Base-by-base conservation (phyloP, 2,113 vertebrate genomes). In the Andinoacara biseriatus region DNA sequence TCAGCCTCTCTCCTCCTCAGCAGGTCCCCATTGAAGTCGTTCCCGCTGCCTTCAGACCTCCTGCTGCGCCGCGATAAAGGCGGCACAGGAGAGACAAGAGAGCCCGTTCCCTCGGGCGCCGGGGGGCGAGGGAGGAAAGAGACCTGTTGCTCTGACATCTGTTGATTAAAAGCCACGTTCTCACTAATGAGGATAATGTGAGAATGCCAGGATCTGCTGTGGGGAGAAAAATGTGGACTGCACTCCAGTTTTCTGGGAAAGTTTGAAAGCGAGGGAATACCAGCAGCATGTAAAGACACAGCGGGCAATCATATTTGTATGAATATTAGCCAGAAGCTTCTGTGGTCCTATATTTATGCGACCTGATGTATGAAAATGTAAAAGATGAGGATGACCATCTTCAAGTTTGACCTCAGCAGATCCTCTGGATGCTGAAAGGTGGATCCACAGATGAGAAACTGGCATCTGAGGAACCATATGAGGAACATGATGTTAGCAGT, bases 21-120 rank as follows among this genome's bases (percentile, higher is more conserved):
- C 89, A 83, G 87, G 83, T 56, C 87, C 87, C 62, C 15, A 86
- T 85, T 88, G 67, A 89, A 79, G 87, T 26, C 1, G 58, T 62
- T 14, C 4, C 5, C 52, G 24, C 87, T 65, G 77, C 65, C 74
- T 61, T 67, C 83, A 83, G 58, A 78, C 89, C 60, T 58, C 91
- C 90, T 81, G 88, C 89, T 57, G 89, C 75, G 79, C 14, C 1
- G 2, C 2, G 46, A 88, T 61, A 81, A 91, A 89, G 61, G 59
- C 75, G 29, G 78, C 62, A 77, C 78, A 74, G 43, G 35, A 35
- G 74, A 89, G 63, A 86, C 83, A 72, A 62, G 67, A 81, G 61
- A 67, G 65, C 14, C 46, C 1, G 40, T 54, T 60, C 78, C 58
- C 78, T 56, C 57, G 2, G 76, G 29, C 29, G 18, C 13, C 3